These are phyloP conservation scores for Myotis daubentonii DNA, from an alignment of 2,797 vertebrate species.

Conservation along the genomic window DNA sequence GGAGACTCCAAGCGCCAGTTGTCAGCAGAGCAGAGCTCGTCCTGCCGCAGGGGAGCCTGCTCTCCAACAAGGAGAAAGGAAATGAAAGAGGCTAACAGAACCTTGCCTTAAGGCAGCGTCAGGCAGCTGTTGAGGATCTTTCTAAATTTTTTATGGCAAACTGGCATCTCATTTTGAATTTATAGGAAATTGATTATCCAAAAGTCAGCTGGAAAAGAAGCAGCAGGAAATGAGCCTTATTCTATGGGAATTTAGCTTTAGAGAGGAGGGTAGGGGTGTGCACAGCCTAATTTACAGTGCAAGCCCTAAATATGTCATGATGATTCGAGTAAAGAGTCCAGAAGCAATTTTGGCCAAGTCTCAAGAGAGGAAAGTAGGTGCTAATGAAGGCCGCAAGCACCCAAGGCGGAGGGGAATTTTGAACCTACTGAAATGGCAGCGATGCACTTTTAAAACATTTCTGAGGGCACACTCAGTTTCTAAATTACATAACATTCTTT, in stretches of 20 bases:
- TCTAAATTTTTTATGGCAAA: slow-evolving; percentile 14
- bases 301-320: background rate
- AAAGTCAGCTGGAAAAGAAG: slow-evolving; percentile 31
- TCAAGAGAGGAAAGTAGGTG: background rate
- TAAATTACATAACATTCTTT: slow-evolving; percentile 14
- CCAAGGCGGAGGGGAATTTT: background rate
- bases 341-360: background rate
- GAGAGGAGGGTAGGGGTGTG: no score
- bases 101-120: background rate
- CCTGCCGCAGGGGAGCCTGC: background rate
- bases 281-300: background rate
- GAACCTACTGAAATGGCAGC: background rate
- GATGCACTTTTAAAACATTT: background rate
- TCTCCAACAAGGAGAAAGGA: background rate
- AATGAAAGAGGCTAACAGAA: background rate
- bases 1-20: background rate
- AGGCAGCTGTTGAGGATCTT: background rate
- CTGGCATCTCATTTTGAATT: slow-evolving; percentile 45
- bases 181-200: slow-evolving; percentile 14
- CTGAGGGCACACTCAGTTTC: background rate
- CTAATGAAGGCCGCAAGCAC: background rate
- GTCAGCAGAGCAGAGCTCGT: background rate
- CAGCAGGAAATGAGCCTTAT: slow-evolving; percentile 27
- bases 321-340: background rate
- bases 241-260: background rate